These are phyloP conservation scores for Linnaemya tessellans DNA, from an alignment of 2,888 invertebrate species.

Conservation along the genomic window DNA sequence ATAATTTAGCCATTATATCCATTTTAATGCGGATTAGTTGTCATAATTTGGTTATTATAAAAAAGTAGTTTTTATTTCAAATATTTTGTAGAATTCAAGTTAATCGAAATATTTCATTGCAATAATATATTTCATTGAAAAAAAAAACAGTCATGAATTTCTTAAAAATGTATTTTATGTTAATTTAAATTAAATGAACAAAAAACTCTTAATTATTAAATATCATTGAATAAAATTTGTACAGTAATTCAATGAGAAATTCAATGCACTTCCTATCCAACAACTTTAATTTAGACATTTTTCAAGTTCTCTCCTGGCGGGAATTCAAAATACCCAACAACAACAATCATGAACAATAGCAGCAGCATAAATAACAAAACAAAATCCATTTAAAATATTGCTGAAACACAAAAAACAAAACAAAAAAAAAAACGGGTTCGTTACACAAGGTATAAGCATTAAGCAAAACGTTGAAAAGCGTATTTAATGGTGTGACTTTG, in stretches of 20 bases:
- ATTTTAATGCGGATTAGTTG: no score
- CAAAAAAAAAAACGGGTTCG: constrained; percentile 5
- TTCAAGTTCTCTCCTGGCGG: constrained; percentile 15
- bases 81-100: no score
- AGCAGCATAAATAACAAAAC: constrained; percentile 23
- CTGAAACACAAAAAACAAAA: constrained; percentile 29
- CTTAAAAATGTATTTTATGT: no score
- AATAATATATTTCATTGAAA: no score
- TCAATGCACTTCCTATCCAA: constrained; percentile 54
- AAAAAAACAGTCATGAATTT: no score
- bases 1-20: no score
- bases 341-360: not conserved
- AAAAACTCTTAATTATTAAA: not conserved
- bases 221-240: constrained; percentile 52
- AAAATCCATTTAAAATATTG: constrained; percentile 26
- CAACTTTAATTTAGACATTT: constrained; percentile 29
- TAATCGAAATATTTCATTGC: no score
- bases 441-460: constrained; percentile 11
- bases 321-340: constrained; percentile 10
- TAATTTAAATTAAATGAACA: not conserved
- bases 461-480: not conserved
- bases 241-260: no score
- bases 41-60: no score
- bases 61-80: no score
- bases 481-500: constrained; percentile 54